A percentile compares a stretch with the other conserved stretches of the same genome.
These are phyloP conservation scores for Eurytemora carolleeae DNA, from an alignment of 1,140 invertebrate species.

Conservation along the genomic window DNA sequence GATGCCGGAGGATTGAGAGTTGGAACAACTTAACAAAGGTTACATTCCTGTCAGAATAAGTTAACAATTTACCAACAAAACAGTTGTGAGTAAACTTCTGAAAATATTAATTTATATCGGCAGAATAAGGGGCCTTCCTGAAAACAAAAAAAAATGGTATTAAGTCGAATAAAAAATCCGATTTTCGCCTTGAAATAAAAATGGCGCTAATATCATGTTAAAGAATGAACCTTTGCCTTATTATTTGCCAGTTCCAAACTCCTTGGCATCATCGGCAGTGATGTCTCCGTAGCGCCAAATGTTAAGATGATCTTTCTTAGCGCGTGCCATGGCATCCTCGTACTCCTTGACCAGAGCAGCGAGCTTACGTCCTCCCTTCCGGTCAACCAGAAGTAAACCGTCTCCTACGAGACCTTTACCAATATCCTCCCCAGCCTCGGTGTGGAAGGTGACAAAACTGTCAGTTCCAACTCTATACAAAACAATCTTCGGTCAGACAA, in stretches of 20 bases:
- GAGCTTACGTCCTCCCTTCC: constrained; percentile 32
- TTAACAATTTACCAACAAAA: too few relatives aligned
- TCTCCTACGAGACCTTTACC: constrained; percentile 61
- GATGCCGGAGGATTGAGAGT: too few relatives aligned
- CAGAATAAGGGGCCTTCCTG: too few relatives aligned
- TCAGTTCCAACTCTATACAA: constrained; percentile 34
- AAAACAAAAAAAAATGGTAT: too few relatives aligned
- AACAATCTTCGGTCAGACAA: constrained; percentile 35
- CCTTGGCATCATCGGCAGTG: constrained; percentile 78
- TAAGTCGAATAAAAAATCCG: too few relatives aligned
- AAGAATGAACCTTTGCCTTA: too few relatives aligned
- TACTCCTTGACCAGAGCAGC: constrained; percentile 35
- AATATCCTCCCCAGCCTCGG: constrained; percentile 55
- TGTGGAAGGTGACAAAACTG: constrained; percentile 47
- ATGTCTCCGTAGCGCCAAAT: constrained; percentile 94
- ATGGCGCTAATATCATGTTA: background rate
- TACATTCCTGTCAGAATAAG: too few relatives aligned
- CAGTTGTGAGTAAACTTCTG: too few relatives aligned
- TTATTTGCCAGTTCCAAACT: constrained; percentile 40
- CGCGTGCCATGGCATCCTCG: constrained; percentile 55
- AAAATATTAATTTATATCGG: too few relatives aligned
- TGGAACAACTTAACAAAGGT: too few relatives aligned
- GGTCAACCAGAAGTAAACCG: constrained; percentile 61
- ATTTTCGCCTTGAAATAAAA: background rate
- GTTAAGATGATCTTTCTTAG: constrained; percentile 57